phyloP scores from a whole-genome alignment of 2,888 invertebrate genomes.

The Limnephilus auricula region DNA sequence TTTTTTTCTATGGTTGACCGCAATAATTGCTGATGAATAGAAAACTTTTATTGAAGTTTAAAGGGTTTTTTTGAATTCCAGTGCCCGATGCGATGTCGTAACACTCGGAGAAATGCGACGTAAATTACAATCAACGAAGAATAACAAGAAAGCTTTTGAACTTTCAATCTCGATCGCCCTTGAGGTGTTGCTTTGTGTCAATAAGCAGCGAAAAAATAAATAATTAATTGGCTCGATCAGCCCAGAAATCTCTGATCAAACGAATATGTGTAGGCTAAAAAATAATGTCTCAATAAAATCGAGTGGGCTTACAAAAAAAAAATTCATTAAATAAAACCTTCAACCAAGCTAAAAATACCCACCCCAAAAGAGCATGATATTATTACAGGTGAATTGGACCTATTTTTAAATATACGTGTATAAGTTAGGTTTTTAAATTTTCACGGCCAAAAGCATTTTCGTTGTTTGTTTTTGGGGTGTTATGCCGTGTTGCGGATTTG shows the following conservation, averaged over 20 bases:
- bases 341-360: background rate
- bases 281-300: too few species aligned
- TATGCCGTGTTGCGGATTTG: too few species aligned
- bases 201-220: background rate
- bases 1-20: background rate
- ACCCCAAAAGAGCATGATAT: background rate
- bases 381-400: background rate
- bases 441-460: too few species aligned
- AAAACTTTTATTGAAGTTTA: background rate
- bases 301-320: background rate
- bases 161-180: background rate
- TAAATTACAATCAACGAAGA: background rate
- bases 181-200: background rate
- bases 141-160: background rate
- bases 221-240: background rate
- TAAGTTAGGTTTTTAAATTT: too few species aligned
- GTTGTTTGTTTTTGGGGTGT: too few species aligned
- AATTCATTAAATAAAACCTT: background rate
- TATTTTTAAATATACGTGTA: background rate
- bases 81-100: background rate
- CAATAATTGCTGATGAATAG: background rate
- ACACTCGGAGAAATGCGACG: background rate
- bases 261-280: background rate
- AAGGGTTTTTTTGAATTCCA: background rate
- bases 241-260: background rate